These are phyloP conservation scores for Australoheros scitulus DNA, from an alignment of 2,113 vertebrate species.

Conservation along the genomic window DNA sequence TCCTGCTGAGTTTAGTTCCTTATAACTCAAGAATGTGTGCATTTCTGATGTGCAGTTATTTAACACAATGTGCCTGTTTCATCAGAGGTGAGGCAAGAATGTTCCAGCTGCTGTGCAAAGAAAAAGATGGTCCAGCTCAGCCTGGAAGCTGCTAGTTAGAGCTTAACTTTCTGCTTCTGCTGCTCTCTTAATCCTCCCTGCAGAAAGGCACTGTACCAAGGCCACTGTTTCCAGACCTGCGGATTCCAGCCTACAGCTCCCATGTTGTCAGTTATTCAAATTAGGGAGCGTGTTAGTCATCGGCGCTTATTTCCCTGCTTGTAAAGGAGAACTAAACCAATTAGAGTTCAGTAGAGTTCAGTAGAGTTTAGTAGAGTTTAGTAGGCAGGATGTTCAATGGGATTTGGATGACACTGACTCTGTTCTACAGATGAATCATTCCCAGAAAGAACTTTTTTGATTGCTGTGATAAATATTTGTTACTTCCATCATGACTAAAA, in stretches of 20 bases:
- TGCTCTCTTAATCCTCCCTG: not conserved
- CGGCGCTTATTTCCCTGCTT: not conserved
- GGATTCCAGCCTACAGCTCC: not conserved
- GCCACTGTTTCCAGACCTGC: not conserved
- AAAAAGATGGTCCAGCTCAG: not conserved
- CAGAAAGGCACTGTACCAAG: not conserved
- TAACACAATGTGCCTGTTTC: not conserved
- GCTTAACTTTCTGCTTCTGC: slow-evolving; percentile 5
- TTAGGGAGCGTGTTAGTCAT: not conserved
- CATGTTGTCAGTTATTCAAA: not conserved
- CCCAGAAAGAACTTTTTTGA: not conserved
- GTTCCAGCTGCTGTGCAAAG: not conserved
- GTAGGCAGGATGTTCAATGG: too few relatives aligned
- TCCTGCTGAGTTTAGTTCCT: not conserved
- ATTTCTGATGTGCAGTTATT: not conserved
- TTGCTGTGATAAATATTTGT: not conserved
- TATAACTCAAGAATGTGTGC: not conserved
- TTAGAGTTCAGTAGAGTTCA: not conserved
- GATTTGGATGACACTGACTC: not conserved
- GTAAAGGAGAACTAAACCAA: not conserved
- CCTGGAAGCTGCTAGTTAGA: not conserved
- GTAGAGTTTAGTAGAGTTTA: too few relatives aligned
- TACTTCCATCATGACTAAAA: not conserved
- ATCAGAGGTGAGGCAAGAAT: not conserved
- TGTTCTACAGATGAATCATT: not conserved